Evolutionary conservation across 92 coral and sea anemone genomes (phyloP), one percentile per base, ranked within the genome.

Genomic region (Epizoanthus illoricatus): DNA sequence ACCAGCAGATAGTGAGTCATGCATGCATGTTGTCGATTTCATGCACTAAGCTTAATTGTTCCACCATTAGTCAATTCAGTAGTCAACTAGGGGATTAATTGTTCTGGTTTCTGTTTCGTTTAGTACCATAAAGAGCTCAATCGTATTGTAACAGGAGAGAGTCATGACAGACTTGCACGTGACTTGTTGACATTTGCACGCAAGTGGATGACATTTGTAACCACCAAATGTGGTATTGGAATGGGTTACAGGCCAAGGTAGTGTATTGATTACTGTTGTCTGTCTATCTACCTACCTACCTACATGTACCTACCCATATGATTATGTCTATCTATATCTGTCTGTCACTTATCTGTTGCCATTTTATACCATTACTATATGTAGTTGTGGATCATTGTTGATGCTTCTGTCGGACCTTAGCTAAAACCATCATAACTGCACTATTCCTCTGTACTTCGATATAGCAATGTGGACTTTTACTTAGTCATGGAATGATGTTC

Each of bases 241-340:
- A 85, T 91, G 82, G 97, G 98, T 49, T 88, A 89, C 73, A 84
- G 97, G 76, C 98, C 98, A 86, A 91, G 98, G 98, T 94, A 70
- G 49, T 23, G 64, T 19, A 55, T 4, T 17, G n/a, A 28, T 20
- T 42, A 18, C 81, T 21, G 67, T 5, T 76, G 13, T 11, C 21
- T 8, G 41, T 79, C 40, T 58, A 52, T 52, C 16, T 52, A 52
- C 2, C 15, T 52, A 49, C 11, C 56, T 9, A 49, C 33, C 21
- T 20, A 12, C 2, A 63, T 63, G 68, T 12, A 21, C 1, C 39
- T 19, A 5, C 5, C 33, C n/a, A n/a, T 63, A 2, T 63, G 64
- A 3, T 2, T 21, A 4, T 63, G 4, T 63, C 13, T 11, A 20
- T 5, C 33, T 20, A 1, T 63, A 24, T 33, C n/a, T 63, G 68